Evolutionary conservation across 1,140 invertebrate genomes (phyloP).

Genomic region (Pogonomyrmex barbatus): DNA sequence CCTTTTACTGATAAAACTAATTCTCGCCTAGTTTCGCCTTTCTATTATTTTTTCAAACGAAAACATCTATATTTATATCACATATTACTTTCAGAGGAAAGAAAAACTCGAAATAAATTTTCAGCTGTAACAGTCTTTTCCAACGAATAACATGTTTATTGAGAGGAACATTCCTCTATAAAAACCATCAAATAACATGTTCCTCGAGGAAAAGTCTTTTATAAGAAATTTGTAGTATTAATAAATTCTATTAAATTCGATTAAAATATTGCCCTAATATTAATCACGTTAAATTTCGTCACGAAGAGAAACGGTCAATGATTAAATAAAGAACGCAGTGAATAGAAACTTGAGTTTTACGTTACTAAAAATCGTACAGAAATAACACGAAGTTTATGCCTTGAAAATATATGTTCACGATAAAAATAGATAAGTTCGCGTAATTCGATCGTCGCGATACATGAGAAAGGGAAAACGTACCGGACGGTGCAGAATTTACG

Average conservation of each 20-base stretch:
- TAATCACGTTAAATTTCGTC: not conserved
- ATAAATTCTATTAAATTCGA: not conserved
- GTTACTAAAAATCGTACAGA: not conserved
- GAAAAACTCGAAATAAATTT: not conserved
- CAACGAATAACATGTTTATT: not conserved
- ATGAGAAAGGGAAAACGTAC: not conserved
- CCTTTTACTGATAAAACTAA: not conserved
- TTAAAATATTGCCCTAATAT: not conserved
- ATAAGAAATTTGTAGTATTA: not conserved
- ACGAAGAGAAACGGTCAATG: not conserved
- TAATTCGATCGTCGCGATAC: not conserved
- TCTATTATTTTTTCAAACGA: not conserved
- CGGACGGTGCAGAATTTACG: constrained; percentile 14
- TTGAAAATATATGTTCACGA: constrained; percentile 20
- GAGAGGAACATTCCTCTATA: too few relatives aligned
- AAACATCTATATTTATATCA: constrained; percentile 13
- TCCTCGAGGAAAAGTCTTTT: not conserved
- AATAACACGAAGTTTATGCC: not conserved
- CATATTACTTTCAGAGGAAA: constrained; percentile 4
- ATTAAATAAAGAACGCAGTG: not conserved
- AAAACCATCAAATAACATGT: not conserved
- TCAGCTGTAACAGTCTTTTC: too few relatives aligned
- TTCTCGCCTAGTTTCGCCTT: not conserved
- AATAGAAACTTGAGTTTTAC: not conserved
- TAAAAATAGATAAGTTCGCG: constrained; percentile 33